phyloP scores from a whole-genome alignment of 1,140 invertebrate genomes.

The Drosophila tristis region DNA sequence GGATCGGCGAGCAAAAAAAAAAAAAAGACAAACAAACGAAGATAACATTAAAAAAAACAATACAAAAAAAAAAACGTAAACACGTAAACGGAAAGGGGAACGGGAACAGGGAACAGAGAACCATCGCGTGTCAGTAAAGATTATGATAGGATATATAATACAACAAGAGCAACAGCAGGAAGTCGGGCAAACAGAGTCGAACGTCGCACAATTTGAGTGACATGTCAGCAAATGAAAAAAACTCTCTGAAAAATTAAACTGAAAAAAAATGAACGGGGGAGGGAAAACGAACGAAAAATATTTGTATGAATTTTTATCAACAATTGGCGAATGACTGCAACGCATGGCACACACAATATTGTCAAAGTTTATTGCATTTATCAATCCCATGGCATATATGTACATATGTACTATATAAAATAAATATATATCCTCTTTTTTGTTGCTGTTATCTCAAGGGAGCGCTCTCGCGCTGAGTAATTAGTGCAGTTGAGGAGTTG shows the following conservation, averaged over 20 bases:
- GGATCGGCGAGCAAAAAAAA: conserved; percentile 22
- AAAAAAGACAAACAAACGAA: conserved; percentile 35
- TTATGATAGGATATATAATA: conserved; percentile 76
- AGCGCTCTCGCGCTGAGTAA: conserved; percentile 35
- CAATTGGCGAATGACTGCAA: conserved; percentile 43
- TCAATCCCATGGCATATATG: conserved; percentile 28
- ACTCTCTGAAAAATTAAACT: conserved; percentile 6
- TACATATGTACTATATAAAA: neutral
- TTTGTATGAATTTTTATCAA: conserved; percentile 66
- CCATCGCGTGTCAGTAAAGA: conserved; percentile 77
- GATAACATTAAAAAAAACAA: conserved; percentile 64
- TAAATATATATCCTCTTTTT: neutral
- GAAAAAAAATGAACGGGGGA: conserved; percentile 11
- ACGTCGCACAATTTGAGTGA: conserved; percentile 71
- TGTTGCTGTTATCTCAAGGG: conserved; percentile 11
- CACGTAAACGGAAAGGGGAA: conserved; percentile 7
- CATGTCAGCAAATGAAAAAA: conserved; percentile 55
- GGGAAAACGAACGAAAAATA: conserved; percentile 30
- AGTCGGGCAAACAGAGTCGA: conserved; percentile 61
- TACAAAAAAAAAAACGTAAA: conserved; percentile 35
- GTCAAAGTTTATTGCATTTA: conserved; percentile 78
- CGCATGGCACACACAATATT: conserved; percentile 53
- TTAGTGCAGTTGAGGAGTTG: conserved; percentile 46
- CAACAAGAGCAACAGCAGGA: conserved; percentile 43
- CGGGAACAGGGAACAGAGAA: conserved; percentile 18